phyloP scores from a whole-genome alignment of 2,797 vertebrate genomes.

The Apogon hyalosoma region DNA sequence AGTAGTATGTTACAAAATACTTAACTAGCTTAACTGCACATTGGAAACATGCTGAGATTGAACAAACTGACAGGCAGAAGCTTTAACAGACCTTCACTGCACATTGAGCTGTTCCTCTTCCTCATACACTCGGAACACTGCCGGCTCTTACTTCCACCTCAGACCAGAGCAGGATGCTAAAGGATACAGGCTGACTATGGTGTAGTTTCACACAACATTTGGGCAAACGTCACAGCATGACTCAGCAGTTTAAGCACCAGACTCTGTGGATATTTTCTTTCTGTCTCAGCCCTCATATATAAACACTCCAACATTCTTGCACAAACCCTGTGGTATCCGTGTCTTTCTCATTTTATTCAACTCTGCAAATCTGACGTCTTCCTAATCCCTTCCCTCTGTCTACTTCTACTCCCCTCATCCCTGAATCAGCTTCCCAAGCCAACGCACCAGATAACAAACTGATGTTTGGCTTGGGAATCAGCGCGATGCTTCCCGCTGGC shows the following conservation, averaged over 20 bases:
- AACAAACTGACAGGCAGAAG: conserved; percentile 32
- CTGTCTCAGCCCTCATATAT: conserved; percentile 20
- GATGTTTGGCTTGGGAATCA: conserved; percentile 55
- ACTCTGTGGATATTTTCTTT: conserved; percentile 37
- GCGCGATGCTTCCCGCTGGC: conserved; percentile 36
- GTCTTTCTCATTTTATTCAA: conserved; percentile 43
- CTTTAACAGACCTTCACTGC: conserved; percentile 49
- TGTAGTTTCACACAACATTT: conserved; percentile 70
- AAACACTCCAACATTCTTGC: conserved; percentile 42
- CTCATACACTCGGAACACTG: conserved; percentile 38
- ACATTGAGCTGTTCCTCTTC: conserved; percentile 35
- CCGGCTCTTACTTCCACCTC: conserved; percentile 43
- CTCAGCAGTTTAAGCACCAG: conserved; percentile 64
- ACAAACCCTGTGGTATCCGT: conserved; percentile 41
- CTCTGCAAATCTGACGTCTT: conserved; percentile 32
- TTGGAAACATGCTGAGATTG: conserved; percentile 7
- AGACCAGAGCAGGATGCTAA: conserved; percentile 53
- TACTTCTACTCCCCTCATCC: conserved; percentile 45
- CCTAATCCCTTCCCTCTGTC: conserved; percentile 59
- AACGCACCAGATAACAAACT: conserved; percentile 64
- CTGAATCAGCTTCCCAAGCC: conserved; percentile 38
- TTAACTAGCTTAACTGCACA: not conserved
- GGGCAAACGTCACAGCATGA: conserved; percentile 72
- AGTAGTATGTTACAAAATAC: conserved; percentile 2
- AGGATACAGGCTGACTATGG: conserved; percentile 42